Evolutionary conservation across 2,888 invertebrate genomes (phyloP).

Genomic region (Agapostemon virescens): DNA sequence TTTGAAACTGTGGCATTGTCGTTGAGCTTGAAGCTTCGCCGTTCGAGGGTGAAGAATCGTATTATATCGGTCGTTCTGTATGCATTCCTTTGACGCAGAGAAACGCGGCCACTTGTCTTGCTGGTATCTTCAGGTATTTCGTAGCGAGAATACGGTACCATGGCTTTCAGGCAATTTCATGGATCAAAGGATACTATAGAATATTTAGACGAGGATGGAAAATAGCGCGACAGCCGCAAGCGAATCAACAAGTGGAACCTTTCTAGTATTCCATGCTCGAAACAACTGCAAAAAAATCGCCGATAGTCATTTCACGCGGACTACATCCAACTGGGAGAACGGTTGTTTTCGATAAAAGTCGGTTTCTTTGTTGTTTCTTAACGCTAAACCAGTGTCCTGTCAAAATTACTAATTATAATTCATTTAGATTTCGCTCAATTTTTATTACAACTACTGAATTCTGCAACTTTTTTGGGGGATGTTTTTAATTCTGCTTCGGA

Average conservation of each 20-base stretch:
- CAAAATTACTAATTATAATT: too few relatives aligned
- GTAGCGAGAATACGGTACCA: not conserved
- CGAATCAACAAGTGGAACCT: not conserved
- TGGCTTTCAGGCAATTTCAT: conserved; percentile 18
- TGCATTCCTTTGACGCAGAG: conserved; percentile 62
- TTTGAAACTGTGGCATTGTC: too few relatives aligned
- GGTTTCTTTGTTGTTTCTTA: not conserved
- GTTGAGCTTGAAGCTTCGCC: not conserved
- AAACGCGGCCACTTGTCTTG: conserved; percentile 68
- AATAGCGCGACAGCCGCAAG: not conserved
- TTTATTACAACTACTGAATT: too few relatives aligned
- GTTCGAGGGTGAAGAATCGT: conserved; percentile 18
- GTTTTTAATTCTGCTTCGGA: too few relatives aligned
- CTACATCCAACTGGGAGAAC: not conserved
- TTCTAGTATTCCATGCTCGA: not conserved
- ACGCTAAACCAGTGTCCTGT: too few relatives aligned
- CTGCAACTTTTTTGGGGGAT: too few relatives aligned
- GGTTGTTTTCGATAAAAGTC: not conserved
- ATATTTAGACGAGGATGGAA: not conserved
- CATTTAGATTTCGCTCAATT: too few relatives aligned
- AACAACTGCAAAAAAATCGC: not conserved
- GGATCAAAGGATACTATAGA: conserved; percentile 11
- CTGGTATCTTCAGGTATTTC: conserved; percentile 32
- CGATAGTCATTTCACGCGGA: not conserved
- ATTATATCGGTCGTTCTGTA: conserved; percentile 59